These are phyloP conservation scores for Leptobrachium leishanense DNA, from an alignment of 2,113 vertebrate species.

Conservation along the genomic window DNA sequence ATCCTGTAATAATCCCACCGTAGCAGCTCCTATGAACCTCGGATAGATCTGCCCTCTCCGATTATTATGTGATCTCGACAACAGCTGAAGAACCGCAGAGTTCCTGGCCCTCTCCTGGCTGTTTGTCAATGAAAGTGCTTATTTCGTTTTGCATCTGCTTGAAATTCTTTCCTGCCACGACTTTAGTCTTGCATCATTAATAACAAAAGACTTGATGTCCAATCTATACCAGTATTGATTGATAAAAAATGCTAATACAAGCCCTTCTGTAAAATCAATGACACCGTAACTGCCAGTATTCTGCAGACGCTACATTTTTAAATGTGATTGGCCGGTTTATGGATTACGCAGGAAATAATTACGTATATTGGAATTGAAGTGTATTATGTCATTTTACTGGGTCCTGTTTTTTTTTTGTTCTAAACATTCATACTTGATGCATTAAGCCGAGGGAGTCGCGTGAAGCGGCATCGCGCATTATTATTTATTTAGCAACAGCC, in stretches of 20 bases:
- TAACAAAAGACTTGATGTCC: slow-evolving; percentile 44
- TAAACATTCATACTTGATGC: no score
- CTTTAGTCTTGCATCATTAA: slow-evolving; percentile 46
- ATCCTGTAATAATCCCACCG: no score
- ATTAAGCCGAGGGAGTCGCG: no score
- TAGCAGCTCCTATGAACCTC: no score
- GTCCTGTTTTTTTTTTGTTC: no score
- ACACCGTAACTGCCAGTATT: slow-evolving; percentile 30
- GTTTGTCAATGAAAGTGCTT: background rate
- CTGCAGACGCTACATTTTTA: slow-evolving; percentile 40
- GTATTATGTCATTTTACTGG: no score
- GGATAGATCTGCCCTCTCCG: no score
- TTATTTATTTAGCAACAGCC: no score
- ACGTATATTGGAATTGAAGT: background rate
- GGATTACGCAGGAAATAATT: slow-evolving; percentile 17
- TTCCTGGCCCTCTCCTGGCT: background rate
- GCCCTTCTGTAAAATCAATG: slow-evolving; percentile 40
- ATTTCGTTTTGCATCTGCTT: slow-evolving; percentile 32
- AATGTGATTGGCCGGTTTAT: slow-evolving; percentile 13
- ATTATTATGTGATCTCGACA: no score
- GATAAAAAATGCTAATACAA: slow-evolving; percentile 48
- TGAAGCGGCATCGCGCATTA: no score
- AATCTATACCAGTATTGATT: slow-evolving; percentile 44
- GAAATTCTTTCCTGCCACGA: slow-evolving; percentile 22
- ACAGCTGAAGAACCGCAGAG: no score